Base-by-base conservation (phyloP, 1,140 invertebrate genomes). In the Anastatus disparis region DNA sequence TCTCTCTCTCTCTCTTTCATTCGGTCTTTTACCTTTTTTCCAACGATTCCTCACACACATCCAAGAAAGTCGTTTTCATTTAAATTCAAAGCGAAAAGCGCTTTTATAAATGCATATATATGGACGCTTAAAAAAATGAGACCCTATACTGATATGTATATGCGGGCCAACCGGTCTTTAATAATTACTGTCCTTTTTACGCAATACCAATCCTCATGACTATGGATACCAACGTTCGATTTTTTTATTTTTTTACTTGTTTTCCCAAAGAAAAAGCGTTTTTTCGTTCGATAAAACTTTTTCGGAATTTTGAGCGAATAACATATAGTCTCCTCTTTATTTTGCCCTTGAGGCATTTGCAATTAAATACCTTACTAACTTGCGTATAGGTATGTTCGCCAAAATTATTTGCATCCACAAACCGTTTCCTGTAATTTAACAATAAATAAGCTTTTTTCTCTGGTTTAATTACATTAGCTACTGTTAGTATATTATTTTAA, bases 131-230 rank as follows among this genome's bases (percentile, higher is more conserved):
- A n/a, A n/a, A n/a, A n/a, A n/a, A n/a, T n/a, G n/a, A n/a, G n/a
- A n/a, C n/a, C n/a, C n/a, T n/a, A n/a, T n/a, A n/a, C n/a, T n/a
- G n/a, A n/a, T 9, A 7, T 17, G 15, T 3, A 29, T n/a, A 48
- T 17, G 42, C 20, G 38, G 13, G 3, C 3, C 38, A 42, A 63
- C 61, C 61, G 46, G 61, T 63, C 46, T 63, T 63, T 63, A 52
- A 63, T 63, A 63, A 63, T 63, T 63, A 63, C 61, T 42, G 61
- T 3, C 29, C 31, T 35, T 35, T 63, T 63, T 38, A 50, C 61
- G 61, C 44, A 50, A 44, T 44, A 24, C 42, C 61, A 44, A 63
- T 20, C 58, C 61, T 63, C 61, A 63, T 63, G 61, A 52, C 61
- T 63, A 63, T 63, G 61, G 61, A 63, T 63, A 35, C 29, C 29